Evolutionary conservation across 2,113 vertebrate species (phyloP), one percentile per base, ranked within the genome.

Genomic region (Oreochromis spilurus): DNA sequence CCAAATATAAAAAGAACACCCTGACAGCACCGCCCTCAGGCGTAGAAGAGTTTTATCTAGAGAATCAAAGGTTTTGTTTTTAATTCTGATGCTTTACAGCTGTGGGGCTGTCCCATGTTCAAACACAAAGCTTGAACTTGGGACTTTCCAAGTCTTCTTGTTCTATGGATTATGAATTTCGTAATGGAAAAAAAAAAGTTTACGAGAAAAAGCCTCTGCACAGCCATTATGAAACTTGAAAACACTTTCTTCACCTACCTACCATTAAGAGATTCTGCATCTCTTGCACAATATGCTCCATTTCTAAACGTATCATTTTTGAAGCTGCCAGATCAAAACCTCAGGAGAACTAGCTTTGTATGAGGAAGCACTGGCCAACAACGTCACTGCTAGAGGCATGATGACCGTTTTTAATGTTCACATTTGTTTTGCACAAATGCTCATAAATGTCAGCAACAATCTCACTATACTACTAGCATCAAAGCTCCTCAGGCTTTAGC

Each of bases 321-420:
- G 65, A 70, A 70, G 36, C 65, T 43, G 38, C 36, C 12, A 21
- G 36, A 43, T 43, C 65, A 70, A n/a, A 70, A 70, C 5, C 65
- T 24, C 12, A 24, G n/a, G 4, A 65, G 60, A 38, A n/a, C 60
- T 48, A 75, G 43, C 70, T 77, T 31, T 29, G 26, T 13, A 50
- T 31, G 40, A 50, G 24, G 43, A 50, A 31, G 24, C 43, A 31
- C 6, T 31, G 70, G 6, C 43, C 16, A 77, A 50, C 70, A 50
- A 50, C 2, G 6, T 31, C 43, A 48, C 0, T 0, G 70, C 24
- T 50, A 29, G 2, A 50, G 26, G 43, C 16, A 19, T 31, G 9
- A 31, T 77, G 43, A 50, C 6, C 1, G 3, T 31, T 77, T 29
- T 77, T 77, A 29, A 29, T 6, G 4, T 19, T 77, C 70, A 19